These are phyloP conservation scores for Mesembrinibis cayennensis DNA, from an alignment of 2,113 vertebrate genomes.

Conservation along the genomic window DNA sequence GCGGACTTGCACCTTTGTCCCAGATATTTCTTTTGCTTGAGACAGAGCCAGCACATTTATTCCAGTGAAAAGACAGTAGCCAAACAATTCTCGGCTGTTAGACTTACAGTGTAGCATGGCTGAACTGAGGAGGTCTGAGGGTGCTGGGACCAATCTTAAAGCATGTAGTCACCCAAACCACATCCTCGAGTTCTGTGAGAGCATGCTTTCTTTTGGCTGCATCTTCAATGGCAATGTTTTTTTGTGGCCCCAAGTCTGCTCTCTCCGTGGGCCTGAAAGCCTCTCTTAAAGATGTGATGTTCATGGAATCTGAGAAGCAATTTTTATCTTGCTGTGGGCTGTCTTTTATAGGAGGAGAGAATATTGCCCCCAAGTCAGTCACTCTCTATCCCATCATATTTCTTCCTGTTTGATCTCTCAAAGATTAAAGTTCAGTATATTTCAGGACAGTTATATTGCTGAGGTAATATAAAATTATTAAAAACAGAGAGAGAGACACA, in stretches of 20 bases:
- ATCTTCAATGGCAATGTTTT: not conserved
- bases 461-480: slow-evolving; percentile 73
- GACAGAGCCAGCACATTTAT: not conserved
- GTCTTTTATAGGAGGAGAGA: not conserved
- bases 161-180: slow-evolving; percentile 9
- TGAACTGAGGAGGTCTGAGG: not conserved
- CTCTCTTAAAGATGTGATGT: not conserved
- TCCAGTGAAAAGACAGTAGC: not conserved
- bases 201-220: not conserved
- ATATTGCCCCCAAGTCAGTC: not conserved
- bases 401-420: slow-evolving; percentile 66
- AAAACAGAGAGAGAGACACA: slow-evolving; percentile 70
- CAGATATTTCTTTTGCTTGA: not conserved
- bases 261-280: not conserved
- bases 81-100: not conserved
- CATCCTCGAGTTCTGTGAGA: not conserved
- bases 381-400: not conserved
- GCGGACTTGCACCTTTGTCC: not conserved
- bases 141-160: not conserved
- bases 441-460: slow-evolving; percentile 70
- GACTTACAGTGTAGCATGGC: not conserved
- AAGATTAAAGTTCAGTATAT: slow-evolving; percentile 51
- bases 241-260: not conserved
- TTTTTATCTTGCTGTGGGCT: slow-evolving; percentile 1
- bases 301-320: not conserved